Base-by-base conservation (phyloP, 2,113 vertebrate genomes). In the Anseranas semipalmata region DNA sequence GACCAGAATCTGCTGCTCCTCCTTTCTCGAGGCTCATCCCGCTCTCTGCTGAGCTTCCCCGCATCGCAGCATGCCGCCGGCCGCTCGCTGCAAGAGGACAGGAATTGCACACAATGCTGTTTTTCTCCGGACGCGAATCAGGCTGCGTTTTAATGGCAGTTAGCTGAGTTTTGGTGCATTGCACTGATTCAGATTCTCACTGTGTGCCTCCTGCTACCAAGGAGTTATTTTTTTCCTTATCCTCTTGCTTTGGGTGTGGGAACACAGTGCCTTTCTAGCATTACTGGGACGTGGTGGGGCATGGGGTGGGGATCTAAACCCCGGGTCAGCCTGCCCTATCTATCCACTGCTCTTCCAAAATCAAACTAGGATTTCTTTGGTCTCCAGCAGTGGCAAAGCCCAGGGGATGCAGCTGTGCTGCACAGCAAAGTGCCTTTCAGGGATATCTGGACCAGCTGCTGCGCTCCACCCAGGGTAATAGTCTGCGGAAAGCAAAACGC, bases 401-500 rank as follows among this genome's bases (percentile, higher is more conserved):
- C 8, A 0, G 74, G 85, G 67, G 59, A 79, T 65, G 20, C 93
- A 91, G 89, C 89, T 82, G 91, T n/a, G 12, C 75, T 67, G 81
- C 32, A 1, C 67, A 30, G 87, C 66, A 37, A 25, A 88, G 48
- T 67, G 95, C 90, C 92, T 95, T 90, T 88, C 90, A 67, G 86
- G 94, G 89, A 74, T 93, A 33, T 59, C 76, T 95, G 94, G 94
- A 70, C 55, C 65, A 46, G 89, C 86, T 95, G 76, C 80, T 48
- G 86, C 22, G 56, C 91, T 96, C 94, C 96, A 92, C 96, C 94
- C 95, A 93, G 62, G 58, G 53, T 82, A 74, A 77, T 16, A 80
- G 79, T 27, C 90, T 95, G 94, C 92, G 93, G 68, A 83, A 86
- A 90, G 87, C 82, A 56, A 92, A 93, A 80, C 7, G 43, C 63